Percentiles rank a stretch among this genome's conserved stretches.
These are phyloP conservation scores for Dryas iulia DNA, from an alignment of 1,140 invertebrate species.

Conservation along the genomic window DNA sequence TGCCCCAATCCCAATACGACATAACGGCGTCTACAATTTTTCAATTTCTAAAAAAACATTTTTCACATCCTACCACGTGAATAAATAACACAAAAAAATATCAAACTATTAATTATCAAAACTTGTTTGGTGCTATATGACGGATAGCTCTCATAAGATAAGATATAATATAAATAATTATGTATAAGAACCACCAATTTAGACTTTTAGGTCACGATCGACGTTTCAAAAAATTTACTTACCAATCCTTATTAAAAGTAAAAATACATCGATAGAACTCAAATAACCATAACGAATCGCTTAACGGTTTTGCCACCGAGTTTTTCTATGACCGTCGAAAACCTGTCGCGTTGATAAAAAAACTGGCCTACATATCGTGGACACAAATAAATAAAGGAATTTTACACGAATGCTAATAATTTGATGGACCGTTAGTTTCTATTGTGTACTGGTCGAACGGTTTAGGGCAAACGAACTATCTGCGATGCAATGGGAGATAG, in stretches of 20 bases:
- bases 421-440: slow-evolving; percentile 49
- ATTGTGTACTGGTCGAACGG: slow-evolving; percentile 46
- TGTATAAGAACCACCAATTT: not conserved
- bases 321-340: slow-evolving; percentile 36
- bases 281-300: slow-evolving; percentile 25
- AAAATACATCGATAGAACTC: slow-evolving; percentile 16
- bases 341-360: slow-evolving; percentile 56
- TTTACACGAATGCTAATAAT: slow-evolving; percentile 56
- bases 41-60: too few species aligned
- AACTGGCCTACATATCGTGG: slow-evolving; percentile 60
- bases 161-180: not conserved
- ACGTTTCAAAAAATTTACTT: not conserved
- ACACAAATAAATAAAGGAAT: slow-evolving; percentile 57
- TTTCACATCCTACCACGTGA: too few species aligned
- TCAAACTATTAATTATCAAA: not conserved
- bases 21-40: too few species aligned
- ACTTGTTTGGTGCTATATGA: not conserved
- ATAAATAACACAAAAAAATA: too few species aligned
- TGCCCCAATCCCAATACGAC: too few species aligned
- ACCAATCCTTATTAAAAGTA: slow-evolving; percentile 7
- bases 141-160: not conserved
- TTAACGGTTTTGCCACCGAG: slow-evolving; percentile 21
- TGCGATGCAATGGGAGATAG: slow-evolving; percentile 20
- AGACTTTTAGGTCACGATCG: not conserved
- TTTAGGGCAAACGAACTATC: slow-evolving; percentile 37